Evolutionary conservation across 2,797 vertebrate species (phyloP).

Genomic region (Telmatherina bonti): DNA sequence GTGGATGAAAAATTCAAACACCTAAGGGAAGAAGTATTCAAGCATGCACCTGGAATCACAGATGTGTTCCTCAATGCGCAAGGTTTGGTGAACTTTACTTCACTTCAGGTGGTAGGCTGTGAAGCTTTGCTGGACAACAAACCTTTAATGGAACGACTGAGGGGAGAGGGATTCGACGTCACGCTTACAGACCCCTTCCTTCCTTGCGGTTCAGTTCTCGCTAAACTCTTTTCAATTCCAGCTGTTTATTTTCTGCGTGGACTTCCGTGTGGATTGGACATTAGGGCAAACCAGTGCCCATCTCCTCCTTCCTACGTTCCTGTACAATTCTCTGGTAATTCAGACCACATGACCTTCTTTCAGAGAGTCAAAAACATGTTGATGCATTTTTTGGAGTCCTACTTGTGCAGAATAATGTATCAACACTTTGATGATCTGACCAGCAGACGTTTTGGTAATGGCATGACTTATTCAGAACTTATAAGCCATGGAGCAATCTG

Average conservation of each 20-base stretch:
- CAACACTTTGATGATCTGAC: constrained; percentile 71
- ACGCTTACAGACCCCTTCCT: constrained; percentile 84
- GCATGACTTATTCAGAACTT: constrained; percentile 68
- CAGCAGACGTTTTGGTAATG: constrained; percentile 58
- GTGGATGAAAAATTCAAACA: constrained; percentile 28
- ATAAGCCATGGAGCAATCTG: constrained; percentile 75
- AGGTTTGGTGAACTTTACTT: constrained; percentile 62
- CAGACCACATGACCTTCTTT: constrained; percentile 75
- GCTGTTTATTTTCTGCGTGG: constrained; percentile 78
- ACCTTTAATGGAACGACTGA: constrained; percentile 71
- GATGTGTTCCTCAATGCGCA: constrained; percentile 49
- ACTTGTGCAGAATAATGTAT: constrained; percentile 60
- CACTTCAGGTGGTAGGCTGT: constrained; percentile 66
- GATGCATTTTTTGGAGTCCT: constrained; percentile 44
- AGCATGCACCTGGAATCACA: too few relatives aligned
- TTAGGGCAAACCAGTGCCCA: constrained; percentile 72
- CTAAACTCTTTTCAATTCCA: constrained; percentile 75
- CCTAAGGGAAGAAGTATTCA: constrained; percentile 17
- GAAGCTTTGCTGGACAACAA: constrained; percentile 72
- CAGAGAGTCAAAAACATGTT: constrained; percentile 77
- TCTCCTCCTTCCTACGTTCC: constrained; percentile 79
- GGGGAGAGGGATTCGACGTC: constrained; percentile 60
- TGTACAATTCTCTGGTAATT: constrained; percentile 49
- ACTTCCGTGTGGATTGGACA: constrained; percentile 78
- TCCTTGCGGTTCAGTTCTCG: constrained; percentile 82